phyloP scores from a whole-genome alignment of 1,140 invertebrate species.

The Sitobion miscanthi region DNA sequence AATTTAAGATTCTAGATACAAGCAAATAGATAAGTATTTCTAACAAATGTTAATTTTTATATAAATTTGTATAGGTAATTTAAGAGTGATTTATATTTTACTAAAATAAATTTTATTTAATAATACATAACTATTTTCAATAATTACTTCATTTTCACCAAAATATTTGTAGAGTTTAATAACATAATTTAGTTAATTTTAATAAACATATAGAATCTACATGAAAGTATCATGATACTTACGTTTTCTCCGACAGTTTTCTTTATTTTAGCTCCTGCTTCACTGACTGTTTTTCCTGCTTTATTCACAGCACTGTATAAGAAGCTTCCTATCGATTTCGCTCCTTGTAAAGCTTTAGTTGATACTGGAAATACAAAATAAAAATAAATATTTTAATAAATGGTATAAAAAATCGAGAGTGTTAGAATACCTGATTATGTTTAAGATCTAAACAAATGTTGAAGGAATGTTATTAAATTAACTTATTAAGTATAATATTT shows the following conservation, averaged over 20 bases:
- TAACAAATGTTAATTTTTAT: not conserved
- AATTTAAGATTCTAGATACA: not conserved
- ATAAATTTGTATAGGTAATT: not conserved
- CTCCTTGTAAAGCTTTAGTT: slow-evolving; percentile 88
- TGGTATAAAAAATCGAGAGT: not conserved
- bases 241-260: slow-evolving; percentile 96
- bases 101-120: not conserved
- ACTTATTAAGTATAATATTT: not conserved
- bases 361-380: slow-evolving; percentile 56
- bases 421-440: no score
- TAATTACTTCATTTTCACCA: not conserved
- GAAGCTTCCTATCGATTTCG: slow-evolving; percentile 90
- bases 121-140: not conserved
- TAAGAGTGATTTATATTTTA: not conserved
- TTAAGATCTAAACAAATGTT: no score
- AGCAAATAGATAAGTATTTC: not conserved
- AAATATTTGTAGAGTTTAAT: not conserved
- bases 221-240: slow-evolving; percentile 61
- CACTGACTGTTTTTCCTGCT: slow-evolving; percentile 76
- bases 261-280: slow-evolving; percentile 89
- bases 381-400: not conserved
- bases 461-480: not conserved
- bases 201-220: not conserved
- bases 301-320: slow-evolving; percentile 89
- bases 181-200: not conserved